Evolutionary conservation across 2,113 vertebrate genomes (phyloP).

Genomic region (Chitala chitala): DNA sequence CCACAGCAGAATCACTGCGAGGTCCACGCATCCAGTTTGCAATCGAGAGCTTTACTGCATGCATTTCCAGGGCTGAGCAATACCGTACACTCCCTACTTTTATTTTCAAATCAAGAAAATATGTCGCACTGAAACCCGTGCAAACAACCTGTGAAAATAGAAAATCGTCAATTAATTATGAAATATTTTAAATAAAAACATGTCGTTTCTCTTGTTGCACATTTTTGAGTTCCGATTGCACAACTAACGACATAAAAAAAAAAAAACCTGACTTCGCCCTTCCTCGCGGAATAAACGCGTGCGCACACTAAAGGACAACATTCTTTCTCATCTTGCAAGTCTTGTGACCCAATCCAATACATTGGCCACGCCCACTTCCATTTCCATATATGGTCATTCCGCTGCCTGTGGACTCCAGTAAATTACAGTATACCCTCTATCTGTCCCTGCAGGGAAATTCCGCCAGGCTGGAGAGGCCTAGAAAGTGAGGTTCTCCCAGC

Average conservation of each 20-base stretch:
- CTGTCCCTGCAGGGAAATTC: conserved; percentile 69
- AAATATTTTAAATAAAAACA: not conserved
- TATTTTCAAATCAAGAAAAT: conserved; percentile 32
- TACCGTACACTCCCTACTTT: conserved; percentile 58
- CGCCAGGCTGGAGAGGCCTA: conserved; percentile 43
- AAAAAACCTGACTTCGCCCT: conserved; percentile 35
- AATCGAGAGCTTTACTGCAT: conserved; percentile 59
- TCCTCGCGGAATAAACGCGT: conserved; percentile 32
- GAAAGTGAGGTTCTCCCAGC: not conserved
- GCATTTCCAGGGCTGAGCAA: conserved; percentile 65
- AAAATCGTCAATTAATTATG: conserved; percentile 37
- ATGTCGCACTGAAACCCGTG: conserved; percentile 25
- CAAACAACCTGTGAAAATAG: conserved; percentile 27
- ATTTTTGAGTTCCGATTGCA: conserved; percentile 52
- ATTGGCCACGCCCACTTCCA: conserved; percentile 62
- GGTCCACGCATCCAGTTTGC: conserved; percentile 50
- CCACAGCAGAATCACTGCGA: conserved; percentile 29
- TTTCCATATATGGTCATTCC: conserved; percentile 62
- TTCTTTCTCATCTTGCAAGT: conserved; percentile 44
- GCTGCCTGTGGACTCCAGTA: conserved; percentile 48
- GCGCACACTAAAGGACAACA: conserved; percentile 33
- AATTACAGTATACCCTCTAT: conserved; percentile 59
- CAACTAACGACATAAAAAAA: conserved; percentile 25
- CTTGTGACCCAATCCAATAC: conserved; percentile 57
- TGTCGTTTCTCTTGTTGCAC: conserved; percentile 42